These are phyloP conservation scores for Dromococcyx pavoninus DNA, from an alignment of 2,797 vertebrate species.

Conservation along the genomic window DNA sequence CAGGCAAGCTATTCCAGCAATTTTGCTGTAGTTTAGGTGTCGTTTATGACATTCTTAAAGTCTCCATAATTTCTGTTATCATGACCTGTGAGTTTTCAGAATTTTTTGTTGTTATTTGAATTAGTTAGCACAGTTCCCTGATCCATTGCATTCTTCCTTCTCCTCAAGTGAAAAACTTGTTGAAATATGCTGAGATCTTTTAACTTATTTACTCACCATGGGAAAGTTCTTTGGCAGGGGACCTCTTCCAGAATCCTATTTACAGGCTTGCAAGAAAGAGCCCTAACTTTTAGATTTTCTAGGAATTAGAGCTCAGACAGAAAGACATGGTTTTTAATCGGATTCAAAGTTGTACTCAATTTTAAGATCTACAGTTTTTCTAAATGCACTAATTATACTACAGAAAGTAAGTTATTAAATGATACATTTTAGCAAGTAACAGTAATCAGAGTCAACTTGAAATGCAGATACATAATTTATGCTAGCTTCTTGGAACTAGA, in stretches of 20 bases:
- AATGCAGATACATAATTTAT: not conserved
- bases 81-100: not conserved
- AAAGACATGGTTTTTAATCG: not conserved
- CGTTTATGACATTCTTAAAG: not conserved
- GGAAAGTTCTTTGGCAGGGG: not conserved
- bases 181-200: not conserved
- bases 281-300: not conserved
- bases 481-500: not conserved
- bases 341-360: not conserved
- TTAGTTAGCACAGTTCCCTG: not conserved
- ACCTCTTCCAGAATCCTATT: not conserved
- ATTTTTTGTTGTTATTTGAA: not conserved
- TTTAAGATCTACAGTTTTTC: not conserved
- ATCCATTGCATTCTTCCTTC: not conserved
- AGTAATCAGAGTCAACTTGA: not conserved
- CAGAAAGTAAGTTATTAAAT: not conserved
- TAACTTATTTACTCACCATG: not conserved
- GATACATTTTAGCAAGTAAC: not conserved
- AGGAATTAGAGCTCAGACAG: not conserved
- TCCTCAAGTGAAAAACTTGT: not conserved
- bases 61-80: not conserved
- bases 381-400: not conserved
- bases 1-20: not conserved
- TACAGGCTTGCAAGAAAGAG: not conserved
- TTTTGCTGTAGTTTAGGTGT: not conserved